Base-by-base conservation (phyloP, 2,888 invertebrate genomes). In the Epirrita christyi region DNA sequence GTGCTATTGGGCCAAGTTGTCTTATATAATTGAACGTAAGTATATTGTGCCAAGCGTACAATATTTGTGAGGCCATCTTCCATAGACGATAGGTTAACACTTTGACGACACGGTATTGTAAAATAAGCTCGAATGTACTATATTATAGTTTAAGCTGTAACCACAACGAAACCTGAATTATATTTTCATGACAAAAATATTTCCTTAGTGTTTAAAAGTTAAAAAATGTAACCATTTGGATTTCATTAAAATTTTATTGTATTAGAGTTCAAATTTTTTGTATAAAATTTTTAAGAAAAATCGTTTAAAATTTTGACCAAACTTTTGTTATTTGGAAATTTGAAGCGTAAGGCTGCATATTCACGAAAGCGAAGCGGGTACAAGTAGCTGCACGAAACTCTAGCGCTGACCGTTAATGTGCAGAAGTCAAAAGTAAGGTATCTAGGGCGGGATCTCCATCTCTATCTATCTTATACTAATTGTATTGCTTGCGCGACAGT, bases 271-370 rank as follows among this genome's bases (percentile, higher is more conserved):
- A 55, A 59, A 51, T 48, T 55, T 43, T 38, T 59, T 34, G 27
- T 34, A 50, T 41, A 40, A 34, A 32, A 51, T 48, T 53, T 43
- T 27, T 37, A 34, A 21, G 51, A 64, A 47, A 14, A 43, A 45
- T 48, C 44, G 52, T 55, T 49, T 56, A 61, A 66, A 62, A 54
- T 54, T 64, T 66, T 63, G 47, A 49, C 48, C 2, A 52, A 59
- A 53, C n/a, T 45, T 55, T 51, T 58, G 34, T 46, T 56, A 38
- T 57, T 59, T 49, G 42, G 44, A 55, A 52, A 48, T 44, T 29
- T 59, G 40, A 15, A 47, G 37, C 38, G 47, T 34, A 52, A 47
- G 42, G 14, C 9, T 21, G 45, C 37, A 29, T 53, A 36, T 46
- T 50, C 45, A 42, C 53, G 5, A 32, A 49, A 50, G 47, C 28